phyloP scores from a whole-genome alignment of 1,140 invertebrate genomes.

The Drosophila ananassae region DNA sequence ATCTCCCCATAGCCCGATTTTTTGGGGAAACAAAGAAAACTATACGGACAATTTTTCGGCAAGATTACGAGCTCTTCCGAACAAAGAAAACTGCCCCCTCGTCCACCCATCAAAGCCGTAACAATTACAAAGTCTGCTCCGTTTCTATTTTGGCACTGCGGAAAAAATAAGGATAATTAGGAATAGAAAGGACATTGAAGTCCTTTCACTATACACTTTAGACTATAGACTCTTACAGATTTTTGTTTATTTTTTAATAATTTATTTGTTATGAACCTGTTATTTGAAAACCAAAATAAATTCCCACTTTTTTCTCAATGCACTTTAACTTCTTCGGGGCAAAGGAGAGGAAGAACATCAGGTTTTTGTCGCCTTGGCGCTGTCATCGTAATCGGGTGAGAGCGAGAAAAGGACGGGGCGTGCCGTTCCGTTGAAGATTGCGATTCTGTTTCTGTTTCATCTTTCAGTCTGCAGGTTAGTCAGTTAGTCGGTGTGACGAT shows the following conservation, averaged over 20 bases:
- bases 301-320: neutral
- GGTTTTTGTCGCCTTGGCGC: conserved; percentile 55
- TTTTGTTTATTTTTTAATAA: neutral
- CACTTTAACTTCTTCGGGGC: conserved; percentile 31
- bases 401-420: conserved; percentile 1
- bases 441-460: conserved; percentile 43
- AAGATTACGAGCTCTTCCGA: conserved; percentile 57
- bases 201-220: too few relatives aligned
- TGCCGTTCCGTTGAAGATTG: conserved; percentile 22
- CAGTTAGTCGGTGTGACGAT: conserved; percentile 43
- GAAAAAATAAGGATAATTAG: neutral
- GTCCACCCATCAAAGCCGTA: conserved; percentile 52
- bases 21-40: conserved; percentile 49
- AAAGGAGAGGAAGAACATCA: conserved; percentile 48
- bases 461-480: conserved; percentile 68
- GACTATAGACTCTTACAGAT: neutral
- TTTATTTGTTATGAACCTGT: neutral
- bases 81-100: conserved; percentile 50
- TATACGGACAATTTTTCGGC: conserved; percentile 55
- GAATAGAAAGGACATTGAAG: neutral
- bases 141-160: conserved; percentile 24
- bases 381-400: conserved; percentile 30
- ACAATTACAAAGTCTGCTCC: conserved; percentile 77
- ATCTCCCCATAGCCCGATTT: conserved; percentile 1
- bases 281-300: too few relatives aligned